phyloP scores from a whole-genome alignment of 2,888 invertebrate species.

The Folsomia manolachei region DNA sequence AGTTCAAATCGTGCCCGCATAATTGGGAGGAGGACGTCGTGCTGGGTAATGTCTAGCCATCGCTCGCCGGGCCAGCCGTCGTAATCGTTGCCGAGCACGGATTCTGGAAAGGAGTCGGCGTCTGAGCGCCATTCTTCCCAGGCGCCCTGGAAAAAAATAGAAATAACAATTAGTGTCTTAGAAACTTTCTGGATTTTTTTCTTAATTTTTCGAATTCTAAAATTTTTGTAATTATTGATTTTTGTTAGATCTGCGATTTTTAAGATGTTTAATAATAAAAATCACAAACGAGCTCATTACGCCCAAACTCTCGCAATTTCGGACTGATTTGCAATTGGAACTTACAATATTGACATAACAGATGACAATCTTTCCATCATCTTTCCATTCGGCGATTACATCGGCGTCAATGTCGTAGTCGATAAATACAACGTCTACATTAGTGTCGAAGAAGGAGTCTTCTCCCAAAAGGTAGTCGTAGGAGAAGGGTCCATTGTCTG shows the following conservation, averaged over 20 bases:
- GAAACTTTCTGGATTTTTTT: too few relatives aligned
- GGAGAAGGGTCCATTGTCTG: conserved; percentile 15
- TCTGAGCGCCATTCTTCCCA: conserved; percentile 28
- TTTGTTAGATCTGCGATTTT: too few relatives aligned
- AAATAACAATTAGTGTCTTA: too few relatives aligned
- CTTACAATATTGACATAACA: conserved; percentile 31
- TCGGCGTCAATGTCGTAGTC: conserved; percentile 17
- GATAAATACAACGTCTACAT: conserved; percentile 17
- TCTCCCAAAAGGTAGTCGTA: conserved; percentile 26
- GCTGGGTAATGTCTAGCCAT: conserved; percentile 24
- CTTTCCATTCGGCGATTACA: background rate
- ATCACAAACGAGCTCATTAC: too few relatives aligned
- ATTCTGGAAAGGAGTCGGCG: conserved; percentile 12
- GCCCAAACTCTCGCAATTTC: too few relatives aligned
- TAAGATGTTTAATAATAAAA: too few relatives aligned
- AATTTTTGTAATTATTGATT: too few relatives aligned
- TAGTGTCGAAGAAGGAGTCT: background rate
- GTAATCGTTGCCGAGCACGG: conserved; percentile 24
- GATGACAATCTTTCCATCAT: conserved; percentile 16
- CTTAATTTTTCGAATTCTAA: too few relatives aligned
- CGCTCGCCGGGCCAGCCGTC: conserved; percentile 25
- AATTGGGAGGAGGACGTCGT: conserved; percentile 17
- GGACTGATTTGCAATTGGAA: too few relatives aligned
- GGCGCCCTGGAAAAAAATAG: conserved; percentile 9
- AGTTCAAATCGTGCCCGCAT: conserved; percentile 14